A percentile compares a stretch with the other conserved stretches of the same genome.
Evolutionary conservation across 2,113 vertebrate genomes (phyloP).

Genomic region (Cephalopholis sonnerati): DNA sequence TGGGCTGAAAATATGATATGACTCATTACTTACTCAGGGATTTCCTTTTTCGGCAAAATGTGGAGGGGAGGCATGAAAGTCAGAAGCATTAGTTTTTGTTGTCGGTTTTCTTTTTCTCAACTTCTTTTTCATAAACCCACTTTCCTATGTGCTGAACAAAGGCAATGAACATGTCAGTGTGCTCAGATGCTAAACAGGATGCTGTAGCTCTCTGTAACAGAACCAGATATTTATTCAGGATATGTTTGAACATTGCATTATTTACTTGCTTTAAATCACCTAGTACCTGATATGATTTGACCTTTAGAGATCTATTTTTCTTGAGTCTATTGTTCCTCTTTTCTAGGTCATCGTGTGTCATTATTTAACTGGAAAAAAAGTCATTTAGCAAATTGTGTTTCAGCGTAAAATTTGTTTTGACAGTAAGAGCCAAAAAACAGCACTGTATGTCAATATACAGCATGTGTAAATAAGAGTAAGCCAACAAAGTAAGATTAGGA

Average conservation of each 20-base stretch:
- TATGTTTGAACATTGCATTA: neutral
- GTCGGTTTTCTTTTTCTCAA: slow-evolving; percentile 19
- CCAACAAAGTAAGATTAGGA: neutral
- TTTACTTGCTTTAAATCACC: slow-evolving; percentile 5
- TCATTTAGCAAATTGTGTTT: neutral
- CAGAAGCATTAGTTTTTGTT: slow-evolving; percentile 22
- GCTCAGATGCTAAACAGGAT: slow-evolving; percentile 18
- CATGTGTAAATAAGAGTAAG: neutral
- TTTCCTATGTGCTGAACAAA: slow-evolving; percentile 41
- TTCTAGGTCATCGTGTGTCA: neutral
- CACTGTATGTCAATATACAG: neutral
- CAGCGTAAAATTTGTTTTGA: neutral
- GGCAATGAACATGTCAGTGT: slow-evolving; percentile 35
- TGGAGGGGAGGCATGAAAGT: slow-evolving; percentile 13
- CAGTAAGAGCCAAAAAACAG: neutral
- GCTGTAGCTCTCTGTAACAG: slow-evolving; percentile 4
- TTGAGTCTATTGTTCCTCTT: no score
- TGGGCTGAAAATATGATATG: slow-evolving; percentile 45
- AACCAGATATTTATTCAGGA: slow-evolving; percentile 8
- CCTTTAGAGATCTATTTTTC: neutral
- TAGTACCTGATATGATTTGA: neutral
- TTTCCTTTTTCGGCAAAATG: slow-evolving; percentile 34
- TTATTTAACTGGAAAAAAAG: neutral
- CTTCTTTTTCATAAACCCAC: accelerated
- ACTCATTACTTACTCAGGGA: slow-evolving; percentile 51